Conservation (phyloP, 1,140 invertebrate genomes). For the Micrasema longulum region DNA sequence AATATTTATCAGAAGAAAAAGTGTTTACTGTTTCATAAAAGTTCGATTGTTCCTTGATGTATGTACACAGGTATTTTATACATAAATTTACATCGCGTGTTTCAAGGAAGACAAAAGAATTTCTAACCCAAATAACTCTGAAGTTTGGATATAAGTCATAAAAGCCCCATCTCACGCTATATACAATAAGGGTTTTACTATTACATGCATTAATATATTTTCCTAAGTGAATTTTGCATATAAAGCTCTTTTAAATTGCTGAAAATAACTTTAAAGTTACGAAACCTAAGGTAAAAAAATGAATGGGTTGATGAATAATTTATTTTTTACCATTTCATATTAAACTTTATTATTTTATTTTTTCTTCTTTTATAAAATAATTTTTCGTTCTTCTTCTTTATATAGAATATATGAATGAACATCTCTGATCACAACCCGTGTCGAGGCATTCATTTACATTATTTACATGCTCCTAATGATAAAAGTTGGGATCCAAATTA, state of each 20-base stretch:
- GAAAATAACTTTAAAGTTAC: background rate
- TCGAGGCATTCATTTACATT: no score
- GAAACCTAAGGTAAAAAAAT: background rate
- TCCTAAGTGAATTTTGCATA: background rate
- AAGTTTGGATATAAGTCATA: background rate
- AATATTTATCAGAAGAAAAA: no score
- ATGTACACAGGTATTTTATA: no score
- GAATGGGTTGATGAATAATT: background rate
- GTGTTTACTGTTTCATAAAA: no score
- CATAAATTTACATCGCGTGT: no score
- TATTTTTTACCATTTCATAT: background rate
- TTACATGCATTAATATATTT: background rate
- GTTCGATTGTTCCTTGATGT: no score
- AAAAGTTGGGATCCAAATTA: background rate
- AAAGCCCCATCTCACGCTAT: background rate
- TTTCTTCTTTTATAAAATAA: background rate
- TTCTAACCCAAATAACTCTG: background rate
- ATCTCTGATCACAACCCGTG: background rate
- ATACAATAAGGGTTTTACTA: background rate
- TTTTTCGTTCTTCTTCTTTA: background rate
- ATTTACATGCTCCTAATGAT: background rate
- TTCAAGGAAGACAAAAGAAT: no score
- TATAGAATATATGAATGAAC: no score
- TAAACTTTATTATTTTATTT: constrained; percentile 1
- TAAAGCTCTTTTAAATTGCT: background rate